A percentile compares a stretch with the other conserved stretches of the same genome.
These are phyloP conservation scores for Rallus limicola DNA, from an alignment of 2,113 vertebrate species.

Conservation along the genomic window DNA sequence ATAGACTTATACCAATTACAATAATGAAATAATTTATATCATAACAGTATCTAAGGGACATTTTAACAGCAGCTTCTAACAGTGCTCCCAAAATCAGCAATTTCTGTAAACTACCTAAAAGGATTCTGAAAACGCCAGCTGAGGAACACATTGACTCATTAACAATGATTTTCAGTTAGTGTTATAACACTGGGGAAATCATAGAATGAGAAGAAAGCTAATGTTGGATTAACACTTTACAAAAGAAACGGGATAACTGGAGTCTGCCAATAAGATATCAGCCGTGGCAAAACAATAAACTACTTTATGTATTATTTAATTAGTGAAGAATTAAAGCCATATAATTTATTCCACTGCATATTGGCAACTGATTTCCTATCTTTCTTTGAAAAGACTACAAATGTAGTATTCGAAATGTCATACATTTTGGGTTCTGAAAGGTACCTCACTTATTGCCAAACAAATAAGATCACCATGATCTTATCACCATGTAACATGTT, in stretches of 20 bases:
- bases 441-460: not conserved
- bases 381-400: not conserved
- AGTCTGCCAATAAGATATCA: not conserved
- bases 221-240: not conserved
- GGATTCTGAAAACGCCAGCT: not conserved
- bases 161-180: not conserved
- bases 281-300: not conserved
- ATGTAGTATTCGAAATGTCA: not conserved
- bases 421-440: not conserved
- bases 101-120: not conserved
- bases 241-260: not conserved
- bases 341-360: not conserved
- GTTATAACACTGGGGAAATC: not conserved
- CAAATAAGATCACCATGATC: not conserved
- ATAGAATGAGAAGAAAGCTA: not conserved
- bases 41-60: not conserved
- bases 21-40: not conserved
- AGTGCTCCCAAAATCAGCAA: not conserved
- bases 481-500: not conserved
- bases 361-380: not conserved
- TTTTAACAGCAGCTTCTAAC: not conserved
- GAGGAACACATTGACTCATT: not conserved
- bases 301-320: not conserved
- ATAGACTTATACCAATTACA: not conserved
- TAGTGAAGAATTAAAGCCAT: not conserved